Evolutionary conservation across 2,888 invertebrate genomes (phyloP), one percentile per base, ranked within the genome.

Genomic region (Eumerus sabulonum): DNA sequence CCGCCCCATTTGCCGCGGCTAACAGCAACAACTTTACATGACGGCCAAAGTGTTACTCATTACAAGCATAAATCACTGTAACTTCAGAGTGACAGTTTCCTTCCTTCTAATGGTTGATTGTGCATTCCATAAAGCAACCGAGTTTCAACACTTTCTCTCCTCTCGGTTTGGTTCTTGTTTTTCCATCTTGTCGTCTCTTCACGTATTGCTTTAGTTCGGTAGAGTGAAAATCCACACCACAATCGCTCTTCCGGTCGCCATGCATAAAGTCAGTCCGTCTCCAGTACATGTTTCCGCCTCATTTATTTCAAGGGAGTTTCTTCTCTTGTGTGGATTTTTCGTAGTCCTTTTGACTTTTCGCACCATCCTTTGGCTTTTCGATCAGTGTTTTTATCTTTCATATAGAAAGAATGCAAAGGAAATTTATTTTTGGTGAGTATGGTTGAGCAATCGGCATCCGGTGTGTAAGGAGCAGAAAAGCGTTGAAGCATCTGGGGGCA

Each of bases 251-350:
- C 73, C 79, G 79, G 79, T 74, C 68, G 73, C 68, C 73, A 59
- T 50, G 57, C 60, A 67, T 63, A 68, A 53, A 68, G 64, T 57
- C 54, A 73, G 64, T 63, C 63, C 68, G 68, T 73, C 73, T 79
- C 42, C 57, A 79, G 73, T n/a, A n/a, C n/a, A 79, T 79, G 74
- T 70, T 74, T 79, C 74, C 79, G 73, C 73, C 79, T 74, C 68
- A 73, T 68, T 35, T 64, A 74, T 79, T 79, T 56, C 59, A 76
- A 48, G 38, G 36, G 12, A 56, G 27, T 27, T 27, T 27, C 27
- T 4, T 27, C 2, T 27, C 7, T 27, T 27, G 27, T 27, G 2
- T 27, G 27, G n/a, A n/a, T 27, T 27, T 27, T 27, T 27, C 27
- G 27, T n/a, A n/a, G n/a, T n/a, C 27, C 7, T 27, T 27, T 27